These are phyloP conservation scores for Sturnira hondurensis DNA, from an alignment of 2,113 vertebrate species.

Conservation along the genomic window DNA sequence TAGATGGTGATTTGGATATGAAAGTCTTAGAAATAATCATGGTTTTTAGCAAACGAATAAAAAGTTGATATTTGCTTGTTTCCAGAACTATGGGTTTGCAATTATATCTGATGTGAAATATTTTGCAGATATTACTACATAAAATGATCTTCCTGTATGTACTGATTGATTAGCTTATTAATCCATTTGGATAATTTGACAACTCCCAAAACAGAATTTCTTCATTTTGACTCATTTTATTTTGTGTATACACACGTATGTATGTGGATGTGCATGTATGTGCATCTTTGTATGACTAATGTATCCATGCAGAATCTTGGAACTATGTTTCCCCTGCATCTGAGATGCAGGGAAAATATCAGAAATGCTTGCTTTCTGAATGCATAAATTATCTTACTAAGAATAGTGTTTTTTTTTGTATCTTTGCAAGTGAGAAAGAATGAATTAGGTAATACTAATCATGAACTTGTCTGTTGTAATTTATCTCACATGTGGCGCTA, in stretches of 20 bases:
- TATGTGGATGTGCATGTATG: background rate
- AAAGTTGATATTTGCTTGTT: constrained; percentile 12
- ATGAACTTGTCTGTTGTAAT: background rate
- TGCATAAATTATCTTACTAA: background rate
- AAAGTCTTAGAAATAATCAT: background rate
- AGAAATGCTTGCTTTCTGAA: background rate
- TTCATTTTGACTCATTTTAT: background rate
- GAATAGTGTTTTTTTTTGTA: background rate
- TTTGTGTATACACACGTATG: background rate
- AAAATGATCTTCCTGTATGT: background rate
- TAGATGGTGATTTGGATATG: background rate
- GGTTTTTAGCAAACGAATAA: constrained; percentile 5
- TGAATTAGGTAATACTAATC: background rate
- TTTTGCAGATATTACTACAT: background rate
- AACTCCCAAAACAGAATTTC: background rate
- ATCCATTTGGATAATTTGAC: background rate
- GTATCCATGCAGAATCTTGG: background rate
- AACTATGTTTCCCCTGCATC: background rate
- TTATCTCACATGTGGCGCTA: background rate
- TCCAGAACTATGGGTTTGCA: background rate
- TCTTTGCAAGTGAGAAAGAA: background rate
- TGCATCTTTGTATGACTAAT: background rate
- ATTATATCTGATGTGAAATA: background rate
- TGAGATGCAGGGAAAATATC: background rate
- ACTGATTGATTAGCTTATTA: background rate